Percentiles rank a stretch among this genome's conserved stretches.
phyloP scores from a whole-genome alignment of 2,797 vertebrate species.

The Coluber constrictor region DNA sequence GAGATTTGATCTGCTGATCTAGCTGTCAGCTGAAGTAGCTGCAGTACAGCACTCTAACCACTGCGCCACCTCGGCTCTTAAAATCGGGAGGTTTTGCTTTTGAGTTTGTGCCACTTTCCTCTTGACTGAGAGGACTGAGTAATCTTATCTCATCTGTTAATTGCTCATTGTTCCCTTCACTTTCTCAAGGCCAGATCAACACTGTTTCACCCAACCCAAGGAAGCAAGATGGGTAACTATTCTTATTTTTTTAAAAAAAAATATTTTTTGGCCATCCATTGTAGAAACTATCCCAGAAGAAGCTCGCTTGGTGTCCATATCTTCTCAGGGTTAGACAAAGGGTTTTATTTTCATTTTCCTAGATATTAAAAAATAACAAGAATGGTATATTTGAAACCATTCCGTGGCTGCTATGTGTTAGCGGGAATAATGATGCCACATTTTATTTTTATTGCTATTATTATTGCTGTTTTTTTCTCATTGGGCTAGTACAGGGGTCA shows the following conservation, averaged over 20 bases:
- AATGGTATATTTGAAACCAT: background rate
- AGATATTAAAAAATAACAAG: background rate
- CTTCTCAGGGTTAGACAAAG: background rate
- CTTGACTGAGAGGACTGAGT: background rate
- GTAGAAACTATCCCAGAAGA: background rate
- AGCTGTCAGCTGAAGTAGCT: too few species aligned
- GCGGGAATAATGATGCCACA: background rate
- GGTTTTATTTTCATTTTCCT: background rate
- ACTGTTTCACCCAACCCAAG: background rate
- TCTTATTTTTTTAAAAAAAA: too few species aligned
- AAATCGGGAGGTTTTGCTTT: background rate
- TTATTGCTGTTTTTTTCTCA: background rate
- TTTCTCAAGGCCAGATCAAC: background rate
- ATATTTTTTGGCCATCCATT: background rate
- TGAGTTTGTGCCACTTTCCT: background rate
- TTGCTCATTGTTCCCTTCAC: background rate
- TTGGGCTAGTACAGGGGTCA: too few species aligned
- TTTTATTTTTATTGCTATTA: background rate
- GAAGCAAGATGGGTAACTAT: background rate
- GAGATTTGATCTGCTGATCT: too few species aligned
- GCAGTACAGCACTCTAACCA: too few species aligned
- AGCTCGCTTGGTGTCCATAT: background rate
- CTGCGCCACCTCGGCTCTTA: too few species aligned
- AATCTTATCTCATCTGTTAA: background rate
- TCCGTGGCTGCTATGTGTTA: background rate